phyloP scores from a whole-genome alignment of 2,888 invertebrate genomes.

The Iselma pallidipennis region DNA sequence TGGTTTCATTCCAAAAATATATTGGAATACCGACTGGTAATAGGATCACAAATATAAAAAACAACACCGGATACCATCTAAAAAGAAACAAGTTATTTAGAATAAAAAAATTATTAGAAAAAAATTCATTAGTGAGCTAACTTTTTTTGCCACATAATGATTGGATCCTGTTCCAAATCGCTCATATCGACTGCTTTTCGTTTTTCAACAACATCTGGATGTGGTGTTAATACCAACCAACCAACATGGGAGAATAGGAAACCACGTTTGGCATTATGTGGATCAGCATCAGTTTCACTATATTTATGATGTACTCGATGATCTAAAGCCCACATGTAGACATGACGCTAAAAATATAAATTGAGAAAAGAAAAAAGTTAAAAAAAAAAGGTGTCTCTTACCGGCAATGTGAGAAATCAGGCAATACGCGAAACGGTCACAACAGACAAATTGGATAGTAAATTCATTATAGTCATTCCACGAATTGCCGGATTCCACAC shows the following conservation, averaged over 20 bases:
- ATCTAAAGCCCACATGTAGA: constrained; percentile 85
- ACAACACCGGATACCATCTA: constrained; percentile 73
- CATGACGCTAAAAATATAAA: constrained; percentile 66
- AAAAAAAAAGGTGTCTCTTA: no score
- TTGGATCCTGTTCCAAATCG: constrained; percentile 72
- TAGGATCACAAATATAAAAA: constrained; percentile 72
- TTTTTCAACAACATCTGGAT: constrained; percentile 74
- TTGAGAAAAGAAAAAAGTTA: no score
- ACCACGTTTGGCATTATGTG: constrained; percentile 81
- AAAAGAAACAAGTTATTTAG: no score
- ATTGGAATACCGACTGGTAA: constrained; percentile 79
- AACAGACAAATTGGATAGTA: no score
- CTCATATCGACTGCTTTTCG: constrained; percentile 69
- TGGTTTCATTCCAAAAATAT: constrained; percentile 81
- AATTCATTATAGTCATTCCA: no score
- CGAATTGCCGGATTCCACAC: no score
- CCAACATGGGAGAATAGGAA: constrained; percentile 84
- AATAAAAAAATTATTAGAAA: not conserved
- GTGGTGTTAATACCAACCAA: constrained; percentile 86
- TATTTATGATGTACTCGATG: constrained; percentile 90
- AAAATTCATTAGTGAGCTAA: constrained; percentile 37
- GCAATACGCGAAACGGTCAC: no score
- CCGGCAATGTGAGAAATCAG: no score
- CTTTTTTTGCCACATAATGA: constrained; percentile 78
- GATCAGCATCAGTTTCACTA: no score